Evolutionary conservation across 2,888 invertebrate species (phyloP), one percentile per base, ranked within the genome.

Genomic region (Eurytoma californica): DNA sequence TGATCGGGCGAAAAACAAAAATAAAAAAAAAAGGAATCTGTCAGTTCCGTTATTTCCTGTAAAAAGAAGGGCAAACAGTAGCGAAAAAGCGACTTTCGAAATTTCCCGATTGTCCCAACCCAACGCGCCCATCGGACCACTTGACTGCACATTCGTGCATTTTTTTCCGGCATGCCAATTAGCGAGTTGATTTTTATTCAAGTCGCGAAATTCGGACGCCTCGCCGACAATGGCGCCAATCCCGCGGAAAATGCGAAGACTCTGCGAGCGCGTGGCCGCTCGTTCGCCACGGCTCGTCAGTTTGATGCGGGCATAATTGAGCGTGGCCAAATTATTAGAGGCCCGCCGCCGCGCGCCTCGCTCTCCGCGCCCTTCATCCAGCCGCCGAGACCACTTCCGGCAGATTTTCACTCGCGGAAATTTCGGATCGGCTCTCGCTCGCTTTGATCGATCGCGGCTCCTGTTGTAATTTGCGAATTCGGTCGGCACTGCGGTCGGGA

Each of bases 271-370:
- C 60, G n/a, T 28, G 63, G 47, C 57, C 67, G 24, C 20, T 60
- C 20, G 75, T 73, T 61, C 73, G 51, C n/a, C 16, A 70, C 80
- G 82, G 72, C 67, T 77, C 82, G 77, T 68, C 70, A 77, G 79
- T 66, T 68, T 72, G 80, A 78, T 73, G 79, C 82, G 78, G 67
- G 77, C 72, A 84, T 83, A 85, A 85, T 85, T 83, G 86, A 85
- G 84, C 82, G 80, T 80, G 72, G 82, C 79, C 83, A 83, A 83
- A 85, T 85, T 84, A 85, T 84, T 82, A 83, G 77, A 79, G 77
- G 73, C 72, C 5, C 20, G 13, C 69, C 63, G 55, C 4, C 51
- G 16, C 9, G 9, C 18, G 61, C 53, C 24, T 60, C 57, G 57
- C 55, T 63, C 53, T 61, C 51, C 55, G 12, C 28, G 24, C 47